Conservation (phyloP, 1,140 invertebrate genomes). For the Sminthurides bifidus region DNA sequence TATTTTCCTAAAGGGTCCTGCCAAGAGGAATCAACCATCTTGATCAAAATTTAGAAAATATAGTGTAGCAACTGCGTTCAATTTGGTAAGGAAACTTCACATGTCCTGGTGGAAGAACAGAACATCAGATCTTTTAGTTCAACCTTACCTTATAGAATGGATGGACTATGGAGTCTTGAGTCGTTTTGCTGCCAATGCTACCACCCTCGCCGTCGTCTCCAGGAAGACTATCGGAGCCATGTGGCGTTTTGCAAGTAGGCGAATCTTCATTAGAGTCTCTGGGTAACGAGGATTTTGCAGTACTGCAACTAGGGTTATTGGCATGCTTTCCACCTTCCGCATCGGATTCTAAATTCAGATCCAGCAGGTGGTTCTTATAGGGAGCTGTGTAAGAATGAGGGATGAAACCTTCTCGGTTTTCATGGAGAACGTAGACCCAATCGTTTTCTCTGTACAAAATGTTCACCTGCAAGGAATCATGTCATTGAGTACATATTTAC, state of each 20-base stretch:
- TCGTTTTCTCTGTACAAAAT: conserved; percentile 88
- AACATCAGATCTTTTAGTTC: too few species aligned
- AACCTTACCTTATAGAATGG: conserved; percentile 70
- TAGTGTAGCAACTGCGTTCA: too few species aligned
- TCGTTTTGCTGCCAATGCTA: conserved; percentile 1
- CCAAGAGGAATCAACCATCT: too few species aligned
- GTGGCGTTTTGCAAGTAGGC: too few species aligned
- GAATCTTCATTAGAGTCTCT: conserved; percentile 44
- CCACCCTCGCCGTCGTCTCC: background rate
- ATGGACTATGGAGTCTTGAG: conserved; percentile 39
- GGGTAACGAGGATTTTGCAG: conserved; percentile 73
- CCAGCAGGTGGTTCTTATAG: conserved; percentile 53
- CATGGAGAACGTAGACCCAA: conserved; percentile 89
- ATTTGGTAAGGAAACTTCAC: too few species aligned
- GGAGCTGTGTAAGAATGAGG: conserved; percentile 86
- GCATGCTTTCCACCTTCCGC: conserved; percentile 1
- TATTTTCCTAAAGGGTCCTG: conserved; percentile 70
- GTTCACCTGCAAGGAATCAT: conserved; percentile 51
- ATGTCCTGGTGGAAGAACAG: too few species aligned
- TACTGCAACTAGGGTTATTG: conserved; percentile 35
- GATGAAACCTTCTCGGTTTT: conserved; percentile 85
- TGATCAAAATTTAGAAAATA: too few species aligned
- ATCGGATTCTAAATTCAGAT: conserved; percentile 1
- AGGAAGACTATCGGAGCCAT: background rate
- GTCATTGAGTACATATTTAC: background rate